phyloP scores from a whole-genome alignment of 2,888 invertebrate species.

The Eupithecia abbreviata region DNA sequence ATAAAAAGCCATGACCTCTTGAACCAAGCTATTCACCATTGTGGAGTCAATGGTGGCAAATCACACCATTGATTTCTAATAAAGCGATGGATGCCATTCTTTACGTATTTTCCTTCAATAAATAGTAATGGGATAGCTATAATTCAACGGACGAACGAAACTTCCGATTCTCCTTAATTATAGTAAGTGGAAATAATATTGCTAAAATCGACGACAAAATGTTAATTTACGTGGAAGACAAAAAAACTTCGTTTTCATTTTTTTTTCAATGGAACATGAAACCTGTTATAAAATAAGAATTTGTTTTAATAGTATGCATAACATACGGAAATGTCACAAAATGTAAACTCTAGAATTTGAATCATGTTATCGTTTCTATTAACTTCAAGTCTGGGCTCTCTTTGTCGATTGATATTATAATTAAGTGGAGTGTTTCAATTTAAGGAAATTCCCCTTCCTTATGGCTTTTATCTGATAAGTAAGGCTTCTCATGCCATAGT shows the following conservation, averaged over 20 bases:
- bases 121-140: constrained; percentile 26
- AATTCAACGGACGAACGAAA: constrained; percentile 22
- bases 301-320: neutral
- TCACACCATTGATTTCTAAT: constrained; percentile 55
- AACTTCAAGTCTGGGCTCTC: neutral
- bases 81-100: constrained; percentile 40
- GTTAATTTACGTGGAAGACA: neutral
- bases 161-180: constrained; percentile 37
- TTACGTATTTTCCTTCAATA: constrained; percentile 37
- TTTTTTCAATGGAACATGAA: neutral
- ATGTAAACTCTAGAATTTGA: neutral
- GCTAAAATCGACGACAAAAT: neutral
- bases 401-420: neutral
- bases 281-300: neutral
- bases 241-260: neutral
- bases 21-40: constrained; percentile 58
- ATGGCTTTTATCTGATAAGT: too few relatives aligned
- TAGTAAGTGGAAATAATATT: constrained; percentile 8
- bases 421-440: neutral
- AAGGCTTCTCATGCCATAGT: neutral
- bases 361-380: neutral
- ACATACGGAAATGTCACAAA: neutral
- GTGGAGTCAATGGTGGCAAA: constrained; percentile 64
- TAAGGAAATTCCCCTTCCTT: neutral
- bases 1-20: constrained; percentile 73